Conservation (phyloP, 2,888 invertebrate genomes). For the Lypha dubia region DNA sequence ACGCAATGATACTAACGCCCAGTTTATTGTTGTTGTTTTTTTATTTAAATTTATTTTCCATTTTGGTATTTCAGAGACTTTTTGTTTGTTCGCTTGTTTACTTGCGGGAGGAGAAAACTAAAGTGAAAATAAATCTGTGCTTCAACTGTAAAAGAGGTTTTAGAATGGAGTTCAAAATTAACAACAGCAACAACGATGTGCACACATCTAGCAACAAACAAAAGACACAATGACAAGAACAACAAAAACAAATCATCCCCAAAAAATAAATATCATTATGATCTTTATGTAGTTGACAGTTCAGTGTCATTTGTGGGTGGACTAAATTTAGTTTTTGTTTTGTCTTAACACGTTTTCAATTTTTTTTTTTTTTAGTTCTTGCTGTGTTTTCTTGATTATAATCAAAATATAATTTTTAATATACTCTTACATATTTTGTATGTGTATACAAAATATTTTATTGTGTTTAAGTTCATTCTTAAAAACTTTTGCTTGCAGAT, state of each 20-base stretch:
- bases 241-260: slow-evolving; percentile 24
- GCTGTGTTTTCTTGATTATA: neutral
- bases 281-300: slow-evolving; percentile 59
- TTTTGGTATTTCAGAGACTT: slow-evolving; percentile 4
- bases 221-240: slow-evolving; percentile 5
- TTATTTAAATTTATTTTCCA: slow-evolving; percentile 57
- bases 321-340: neutral
- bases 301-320: slow-evolving; percentile 65
- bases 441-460: slow-evolving; percentile 22
- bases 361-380: neutral
- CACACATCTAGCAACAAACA: neutral
- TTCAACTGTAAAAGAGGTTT: slow-evolving; percentile 9
- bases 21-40: slow-evolving; percentile 40
- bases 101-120: neutral
- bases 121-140: slow-evolving; percentile 26
- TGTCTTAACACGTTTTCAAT: neutral
- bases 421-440: no score
- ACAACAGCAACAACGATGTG: slow-evolving; percentile 39
- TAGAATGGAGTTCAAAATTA: slow-evolving; percentile 34
- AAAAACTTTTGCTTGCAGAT: neutral
- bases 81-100: neutral
- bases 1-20: slow-evolving; percentile 54
- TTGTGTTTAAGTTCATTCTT: slow-evolving; percentile 6
- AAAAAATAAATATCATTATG: slow-evolving; percentile 57
- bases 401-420: slow-evolving; percentile 16